Base-by-base conservation (phyloP, 2,888 invertebrate genomes). In the Vandiemenella viatica region DNA sequence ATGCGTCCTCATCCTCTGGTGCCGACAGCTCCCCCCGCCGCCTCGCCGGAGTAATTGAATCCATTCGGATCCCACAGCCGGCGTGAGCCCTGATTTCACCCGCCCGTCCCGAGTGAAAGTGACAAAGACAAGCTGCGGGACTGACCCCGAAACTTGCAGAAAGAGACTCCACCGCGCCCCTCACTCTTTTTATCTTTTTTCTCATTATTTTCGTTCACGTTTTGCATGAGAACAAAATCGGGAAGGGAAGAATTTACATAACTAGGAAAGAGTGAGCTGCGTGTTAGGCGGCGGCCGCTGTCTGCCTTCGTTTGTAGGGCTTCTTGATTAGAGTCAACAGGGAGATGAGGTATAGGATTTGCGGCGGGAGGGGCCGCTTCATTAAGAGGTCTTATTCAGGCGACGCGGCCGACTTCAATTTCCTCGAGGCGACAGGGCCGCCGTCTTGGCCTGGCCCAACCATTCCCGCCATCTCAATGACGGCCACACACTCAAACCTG, bases 321-420 rank as follows among this genome's bases (percentile, higher is more conserved):
- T 21, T 40, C 50, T 51, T 53, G 53, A 53, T 53, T 53, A 53
- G 51, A 53, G 51, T 51, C 53, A 51, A 53, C 53, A 51, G 41
- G 47, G 49, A 47, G 51, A 49, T 49, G 53, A 45, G 50, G 51
- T 51, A 51, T 51, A 51, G 50, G 48, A 51, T 48, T 51, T 50
- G 43, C 42, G 49, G 41, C 41, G 48, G 13, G 43, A 18, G 43
- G 26, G 42, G 50, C 46, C 47, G 50, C 50, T 51, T 51, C 50
- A 51, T 51, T 51, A 51, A 46, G 47, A 45, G 40, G 50, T 51
- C 50, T 51, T 51, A 51, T 51, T 51, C 50, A 51, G 40, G 48
- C 38, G 23, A 44, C n/a, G n/a, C 22, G 40, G n/a, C 26, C 7
- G 42, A 42, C 20, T 42, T 42, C 42, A 42, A 42, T 42, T 42